Evolutionary conservation across 2,888 invertebrate genomes (phyloP).

Genomic region (Lepetodrilus schrolli): DNA sequence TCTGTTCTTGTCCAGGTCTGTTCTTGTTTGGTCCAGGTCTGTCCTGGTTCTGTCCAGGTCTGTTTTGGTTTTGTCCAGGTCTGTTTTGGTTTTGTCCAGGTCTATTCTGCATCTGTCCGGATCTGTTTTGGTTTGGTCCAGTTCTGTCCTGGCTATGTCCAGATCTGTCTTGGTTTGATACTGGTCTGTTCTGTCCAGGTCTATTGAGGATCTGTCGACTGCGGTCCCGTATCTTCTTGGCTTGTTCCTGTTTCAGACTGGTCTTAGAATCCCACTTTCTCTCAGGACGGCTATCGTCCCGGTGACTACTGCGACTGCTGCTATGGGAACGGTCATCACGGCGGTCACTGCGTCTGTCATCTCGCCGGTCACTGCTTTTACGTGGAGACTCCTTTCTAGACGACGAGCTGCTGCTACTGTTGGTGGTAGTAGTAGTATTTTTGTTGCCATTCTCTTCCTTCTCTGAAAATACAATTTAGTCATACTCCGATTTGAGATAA

Average conservation of each 20-base stretch:
- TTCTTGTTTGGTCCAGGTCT: too few relatives aligned
- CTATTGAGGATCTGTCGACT: neutral
- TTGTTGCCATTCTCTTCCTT: neutral
- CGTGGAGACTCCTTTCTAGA: neutral
- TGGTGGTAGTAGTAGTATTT: neutral
- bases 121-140: too few relatives aligned
- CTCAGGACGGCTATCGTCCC: neutral
- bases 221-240: neutral
- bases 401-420: neutral
- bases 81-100: neutral
- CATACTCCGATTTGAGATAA: too few relatives aligned
- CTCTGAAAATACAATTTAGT: too few relatives aligned
- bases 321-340: neutral
- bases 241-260: conserved; percentile 7
- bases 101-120: neutral
- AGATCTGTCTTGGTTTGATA: too few relatives aligned
- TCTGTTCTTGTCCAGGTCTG: too few relatives aligned
- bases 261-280: neutral
- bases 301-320: neutral
- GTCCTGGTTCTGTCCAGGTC: too few relatives aligned
- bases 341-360: neutral
- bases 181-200: neutral
- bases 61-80: too few relatives aligned
- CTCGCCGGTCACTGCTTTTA: neutral
- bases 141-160: too few relatives aligned